These are phyloP conservation scores for Desmodus rotundus DNA, from an alignment of 2,113 vertebrate species.

Conservation along the genomic window DNA sequence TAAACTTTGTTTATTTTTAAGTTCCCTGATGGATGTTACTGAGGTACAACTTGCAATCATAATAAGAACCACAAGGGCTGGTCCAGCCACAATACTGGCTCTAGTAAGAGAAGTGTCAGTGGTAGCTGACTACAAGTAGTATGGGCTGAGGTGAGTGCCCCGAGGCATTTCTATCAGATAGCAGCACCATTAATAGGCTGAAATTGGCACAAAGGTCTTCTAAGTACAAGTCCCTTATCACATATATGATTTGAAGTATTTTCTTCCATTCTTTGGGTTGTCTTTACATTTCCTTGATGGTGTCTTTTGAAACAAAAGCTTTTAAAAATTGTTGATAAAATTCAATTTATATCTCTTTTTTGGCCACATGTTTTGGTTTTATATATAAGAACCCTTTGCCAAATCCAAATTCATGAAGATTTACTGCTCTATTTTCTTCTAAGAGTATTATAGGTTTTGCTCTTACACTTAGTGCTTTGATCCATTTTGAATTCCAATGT, in stretches of 20 bases:
- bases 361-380: neutral
- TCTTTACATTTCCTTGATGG: neutral
- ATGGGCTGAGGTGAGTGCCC: no score
- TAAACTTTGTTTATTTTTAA: neutral
- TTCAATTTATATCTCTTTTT: neutral
- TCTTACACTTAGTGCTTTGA: neutral
- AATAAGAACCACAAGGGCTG: neutral
- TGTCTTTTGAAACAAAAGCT: neutral
- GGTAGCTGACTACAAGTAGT: neutral
- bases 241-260: neutral
- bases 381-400: neutral
- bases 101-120: neutral
- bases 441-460: neutral
- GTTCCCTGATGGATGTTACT: neutral
- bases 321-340: neutral
- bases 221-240: neutral
- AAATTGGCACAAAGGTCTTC: neutral
- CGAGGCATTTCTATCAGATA: neutral
- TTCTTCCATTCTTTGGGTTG: neutral
- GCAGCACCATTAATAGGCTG: neutral
- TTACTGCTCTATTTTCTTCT: neutral
- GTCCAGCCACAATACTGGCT: neutral
- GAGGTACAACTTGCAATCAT: neutral
- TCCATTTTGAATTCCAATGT: neutral
- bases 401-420: neutral